Evolutionary conservation across 2,888 invertebrate species (phyloP).

Genomic region (Drosophila histrio): DNA sequence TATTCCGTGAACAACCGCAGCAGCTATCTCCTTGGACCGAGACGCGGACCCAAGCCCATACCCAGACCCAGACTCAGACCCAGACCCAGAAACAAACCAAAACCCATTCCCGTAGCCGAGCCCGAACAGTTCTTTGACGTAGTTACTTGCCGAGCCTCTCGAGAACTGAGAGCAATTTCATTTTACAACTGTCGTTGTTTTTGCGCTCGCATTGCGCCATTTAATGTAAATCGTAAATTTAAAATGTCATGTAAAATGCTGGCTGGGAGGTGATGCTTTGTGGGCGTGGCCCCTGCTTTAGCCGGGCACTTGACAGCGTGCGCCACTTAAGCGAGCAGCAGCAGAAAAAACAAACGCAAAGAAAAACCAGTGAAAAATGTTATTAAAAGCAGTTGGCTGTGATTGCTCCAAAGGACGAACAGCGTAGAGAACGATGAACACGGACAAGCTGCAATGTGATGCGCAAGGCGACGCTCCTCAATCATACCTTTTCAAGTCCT

Average conservation of each 20-base stretch:
- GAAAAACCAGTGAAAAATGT: conserved; percentile 66
- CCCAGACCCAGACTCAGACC: conserved; percentile 3
- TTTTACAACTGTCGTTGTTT: conserved; percentile 75
- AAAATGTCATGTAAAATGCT: conserved; percentile 76
- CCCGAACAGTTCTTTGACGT: conserved; percentile 6
- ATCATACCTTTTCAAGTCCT: conserved; percentile 35
- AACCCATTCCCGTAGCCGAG: background rate
- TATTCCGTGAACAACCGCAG: conserved; percentile 52
- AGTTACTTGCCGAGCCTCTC: conserved; percentile 27
- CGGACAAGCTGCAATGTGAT: conserved; percentile 28
- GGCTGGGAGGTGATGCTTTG: conserved; percentile 45
- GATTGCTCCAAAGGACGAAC: conserved; percentile 54
- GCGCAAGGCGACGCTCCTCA: conserved; percentile 28
- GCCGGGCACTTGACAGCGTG: conserved; percentile 52
- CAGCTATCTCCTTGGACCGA: conserved; percentile 22
- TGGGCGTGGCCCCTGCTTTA: conserved; percentile 53
- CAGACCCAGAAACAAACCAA: background rate
- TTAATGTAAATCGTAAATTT: conserved; percentile 79
- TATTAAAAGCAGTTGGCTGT: conserved; percentile 71
- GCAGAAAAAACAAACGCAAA: conserved; percentile 30
- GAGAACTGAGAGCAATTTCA: conserved; percentile 69
- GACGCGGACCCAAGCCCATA: conserved; percentile 6
- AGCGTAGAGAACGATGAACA: conserved; percentile 25
- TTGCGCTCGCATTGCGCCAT: conserved; percentile 65
- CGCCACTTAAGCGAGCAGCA: conserved; percentile 54